Evolutionary conservation across 2,888 invertebrate genomes (phyloP), one percentile per base, ranked within the genome.

Genomic region (Stenurella melanura): DNA sequence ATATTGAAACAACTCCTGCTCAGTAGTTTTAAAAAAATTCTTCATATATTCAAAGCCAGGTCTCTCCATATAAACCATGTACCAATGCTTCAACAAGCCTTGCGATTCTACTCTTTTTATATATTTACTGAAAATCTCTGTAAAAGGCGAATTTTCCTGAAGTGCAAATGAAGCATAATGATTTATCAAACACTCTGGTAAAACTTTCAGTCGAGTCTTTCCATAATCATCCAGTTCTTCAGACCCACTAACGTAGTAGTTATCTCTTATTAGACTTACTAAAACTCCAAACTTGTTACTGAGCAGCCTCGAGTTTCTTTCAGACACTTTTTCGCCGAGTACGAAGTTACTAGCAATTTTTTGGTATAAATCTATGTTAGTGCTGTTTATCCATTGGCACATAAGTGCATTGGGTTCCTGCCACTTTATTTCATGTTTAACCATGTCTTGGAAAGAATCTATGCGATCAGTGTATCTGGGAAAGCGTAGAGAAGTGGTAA

Each of bases 71-170:
- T 63, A 57, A 63, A 42, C 10, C 4, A 69, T 56, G 57, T 73
- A 56, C 81, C 84, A 83, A 68, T 82, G 75, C 12, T 72, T 38
- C 0, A 82, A 9, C 11, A 85, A 71, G 5, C 85, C 85, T 38
- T 80, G 78, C 73, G 85, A 83, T 1, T 80, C 63, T 21, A 84
- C 71, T 67, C 74, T 71, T 1, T 57, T 60, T 9, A 77, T 75
- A 0, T 70, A 74, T 9, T 69, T 72, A 61, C 83, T 72, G 56
- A 85, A 78, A 34, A 79, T 57, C 34, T 73, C 73, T 1, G 80
- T 82, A 57, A 79, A 84, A 6, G 86, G 85, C 0, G 85, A 85
- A 64, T 83, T 70, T 63, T 79, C 74, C 54, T 79, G 78, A 30
- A 86, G 67, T n/a, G 80, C 78, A 70, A 85, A 85, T 0, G 80